Evolutionary conservation across 2,797 vertebrate genomes (phyloP), one percentile per base, ranked within the genome.

Genomic region (Tapera naevia): DNA sequence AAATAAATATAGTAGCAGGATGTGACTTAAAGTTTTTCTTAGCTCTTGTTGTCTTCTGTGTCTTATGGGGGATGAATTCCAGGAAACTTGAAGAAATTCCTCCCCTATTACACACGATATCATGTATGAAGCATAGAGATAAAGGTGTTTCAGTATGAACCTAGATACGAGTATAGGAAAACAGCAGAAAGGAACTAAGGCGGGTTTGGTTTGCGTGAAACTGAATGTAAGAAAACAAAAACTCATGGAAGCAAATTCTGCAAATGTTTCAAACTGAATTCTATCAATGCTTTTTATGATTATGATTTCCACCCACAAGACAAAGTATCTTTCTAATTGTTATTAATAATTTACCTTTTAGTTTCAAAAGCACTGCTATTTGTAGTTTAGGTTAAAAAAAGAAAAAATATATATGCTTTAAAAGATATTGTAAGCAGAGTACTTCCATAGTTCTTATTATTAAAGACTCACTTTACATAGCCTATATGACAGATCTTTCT

Each of bases 401-500:
- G 25, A 41, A 9, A 7, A 30, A 32, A 24, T 19, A 57, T 4
- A 61, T 17, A 4, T 57, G 28, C n/a, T 91, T 96, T 81, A 48
- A 93, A 88, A 92, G 37, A 91, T 87, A 85, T 46, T 5, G 19
- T 64, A 86, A 88, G 39, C 64, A 80, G 61, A 76, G 70, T 82
- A 82, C 16, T 72, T 72, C 89, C 37, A 22, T 18, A 83, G 43
- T 67, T 60, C 21, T 80, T 86, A 67, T 1, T 10, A 83, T 89
- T 75, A 94, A 87, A 89, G 66, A 91, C 86, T 91, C 48, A 37
- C 56, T 14, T 1, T 90, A 94, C 60, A 41, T 80, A 92, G 54
- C 48, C 33, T 69, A 10, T 82, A 61, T 45, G 86, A 90, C 94
- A 95, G 41, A 45, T 80, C 85, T 94, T 94, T 86, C 71, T 70